Evolutionary conservation across 2,888 invertebrate genomes (phyloP).

Genomic region (Mechanitis mazaeus): DNA sequence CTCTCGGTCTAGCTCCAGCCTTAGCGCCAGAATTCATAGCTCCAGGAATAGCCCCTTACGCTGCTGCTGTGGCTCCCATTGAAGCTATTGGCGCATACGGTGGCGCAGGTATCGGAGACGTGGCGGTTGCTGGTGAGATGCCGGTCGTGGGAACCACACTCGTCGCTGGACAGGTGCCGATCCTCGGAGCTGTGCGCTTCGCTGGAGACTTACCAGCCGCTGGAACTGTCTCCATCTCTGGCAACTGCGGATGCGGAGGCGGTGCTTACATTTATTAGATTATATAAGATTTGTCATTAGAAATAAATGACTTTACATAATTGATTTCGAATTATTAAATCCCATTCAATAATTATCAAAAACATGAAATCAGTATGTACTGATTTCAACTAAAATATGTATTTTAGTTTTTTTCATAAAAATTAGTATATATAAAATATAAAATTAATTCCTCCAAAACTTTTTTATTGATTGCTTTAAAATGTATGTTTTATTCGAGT

Average conservation of each 20-base stretch:
- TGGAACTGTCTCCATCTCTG: slow-evolving; percentile 37
- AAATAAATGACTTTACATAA: too few relatives aligned
- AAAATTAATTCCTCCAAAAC: too few relatives aligned
- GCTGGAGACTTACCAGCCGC: slow-evolving; percentile 38
- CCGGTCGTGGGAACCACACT: slow-evolving; percentile 37
- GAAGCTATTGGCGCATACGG: background rate
- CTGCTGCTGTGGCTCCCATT: slow-evolving; percentile 15
- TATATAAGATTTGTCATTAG: too few relatives aligned
- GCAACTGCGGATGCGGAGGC: slow-evolving; percentile 33
- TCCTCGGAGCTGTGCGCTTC: slow-evolving; percentile 40
- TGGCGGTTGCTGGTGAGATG: slow-evolving; percentile 35
- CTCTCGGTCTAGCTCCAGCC: slow-evolving; percentile 10
- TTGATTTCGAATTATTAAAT: too few relatives aligned
- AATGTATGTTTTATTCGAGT: too few relatives aligned
- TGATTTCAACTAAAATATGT: too few relatives aligned
- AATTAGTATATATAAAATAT: too few relatives aligned
- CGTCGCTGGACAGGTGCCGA: slow-evolving; percentile 40
- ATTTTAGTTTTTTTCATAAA: too few relatives aligned
- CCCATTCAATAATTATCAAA: too few relatives aligned
- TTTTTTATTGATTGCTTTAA: too few relatives aligned
- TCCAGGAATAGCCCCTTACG: slow-evolving; percentile 15
- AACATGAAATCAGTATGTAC: too few relatives aligned
- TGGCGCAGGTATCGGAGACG: slow-evolving; percentile 30
- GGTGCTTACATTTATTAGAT: slow-evolving; percentile 16
- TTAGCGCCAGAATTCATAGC: slow-evolving; percentile 6